Evolutionary conservation across 1,140 invertebrate species (phyloP), one percentile per base, ranked within the genome.

Genomic region (Drosophila obscura): DNA sequence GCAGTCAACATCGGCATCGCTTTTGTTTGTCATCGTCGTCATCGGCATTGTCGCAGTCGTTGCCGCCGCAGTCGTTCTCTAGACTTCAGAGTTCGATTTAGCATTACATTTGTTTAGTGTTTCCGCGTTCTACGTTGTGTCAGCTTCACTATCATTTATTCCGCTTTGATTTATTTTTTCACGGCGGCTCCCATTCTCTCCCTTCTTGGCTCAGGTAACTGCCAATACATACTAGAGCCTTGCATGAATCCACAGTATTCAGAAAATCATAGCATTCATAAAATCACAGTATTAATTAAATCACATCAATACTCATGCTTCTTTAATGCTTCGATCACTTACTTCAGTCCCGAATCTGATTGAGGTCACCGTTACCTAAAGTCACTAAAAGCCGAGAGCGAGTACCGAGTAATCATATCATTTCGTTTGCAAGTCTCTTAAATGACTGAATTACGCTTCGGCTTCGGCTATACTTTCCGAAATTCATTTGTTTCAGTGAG

Each of bases 41-140:
- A 24, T n/a, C 8, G 22, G 22, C 22, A 24, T 24, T 24, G 46
- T 45, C 28, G 48, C 15, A 26, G 58, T 62, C 50, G 61, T 57
- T 48, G 68, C 49, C 41, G 28, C 31, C 55, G 58, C 51, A 58
- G 59, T 58, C 59, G 48, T 19, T 69, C 49, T 28, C 35, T 73
- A 52, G 48, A 63, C 41, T 31, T 51, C 55, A 43, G 45, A 63
- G 56, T 22, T 76, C 67, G 63, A 60, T 67, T 75, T 57, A 58
- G 49, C n/a, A 56, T 48, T 67, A 63, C 55, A 68, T 69, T 81
- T 11, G 11, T 5, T 77, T 69, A 85, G 81, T 85, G 69, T 87
- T 78, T 73, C 26, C 76, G 56, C 69, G 75, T 71, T 78, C 58
- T 67, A 74, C 79, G 71, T 73, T 74, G 82, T 72, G 82, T 56